Conservation (phyloP, 2,888 invertebrate species). For the Euclidia mi region DNA sequence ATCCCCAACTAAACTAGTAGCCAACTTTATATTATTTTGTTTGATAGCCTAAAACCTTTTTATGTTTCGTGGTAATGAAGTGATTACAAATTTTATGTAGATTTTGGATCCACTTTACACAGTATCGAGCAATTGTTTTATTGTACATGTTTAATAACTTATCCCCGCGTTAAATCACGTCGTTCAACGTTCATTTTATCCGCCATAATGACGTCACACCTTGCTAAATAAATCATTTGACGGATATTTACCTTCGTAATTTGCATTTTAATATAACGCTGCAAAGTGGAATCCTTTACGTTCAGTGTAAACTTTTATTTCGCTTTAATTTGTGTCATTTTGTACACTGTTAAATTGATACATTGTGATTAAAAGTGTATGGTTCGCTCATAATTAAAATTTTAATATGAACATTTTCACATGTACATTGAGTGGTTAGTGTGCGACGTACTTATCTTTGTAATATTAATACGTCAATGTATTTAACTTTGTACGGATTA, state of each 20-base stretch:
- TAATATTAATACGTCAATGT: too few species aligned
- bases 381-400: slow-evolving; percentile 9
- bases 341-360: slow-evolving; percentile 26
- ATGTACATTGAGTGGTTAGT: background rate
- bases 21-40: too few species aligned
- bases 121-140: too few species aligned
- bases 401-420: background rate
- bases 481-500: too few species aligned
- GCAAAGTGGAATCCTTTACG: slow-evolving; percentile 20
- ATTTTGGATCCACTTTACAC: too few species aligned
- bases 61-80: too few species aligned
- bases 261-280: slow-evolving; percentile 19
- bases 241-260: slow-evolving; percentile 17
- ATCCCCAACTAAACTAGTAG: too few species aligned
- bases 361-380: slow-evolving; percentile 1
- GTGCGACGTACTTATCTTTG: too few species aligned
- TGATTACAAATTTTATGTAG: too few species aligned
- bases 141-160: background rate
- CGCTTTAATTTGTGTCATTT: slow-evolving; percentile 17
- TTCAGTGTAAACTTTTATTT: slow-evolving; percentile 5
- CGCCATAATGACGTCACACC: background rate
- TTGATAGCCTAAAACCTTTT: too few species aligned
- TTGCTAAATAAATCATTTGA: slow-evolving; percentile 13
- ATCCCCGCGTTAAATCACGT: slow-evolving; percentile 10
- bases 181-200: slow-evolving; percentile 8